Evolutionary conservation across 1,140 invertebrate genomes (phyloP).

Genomic region (Sitophilus oryzae): DNA sequence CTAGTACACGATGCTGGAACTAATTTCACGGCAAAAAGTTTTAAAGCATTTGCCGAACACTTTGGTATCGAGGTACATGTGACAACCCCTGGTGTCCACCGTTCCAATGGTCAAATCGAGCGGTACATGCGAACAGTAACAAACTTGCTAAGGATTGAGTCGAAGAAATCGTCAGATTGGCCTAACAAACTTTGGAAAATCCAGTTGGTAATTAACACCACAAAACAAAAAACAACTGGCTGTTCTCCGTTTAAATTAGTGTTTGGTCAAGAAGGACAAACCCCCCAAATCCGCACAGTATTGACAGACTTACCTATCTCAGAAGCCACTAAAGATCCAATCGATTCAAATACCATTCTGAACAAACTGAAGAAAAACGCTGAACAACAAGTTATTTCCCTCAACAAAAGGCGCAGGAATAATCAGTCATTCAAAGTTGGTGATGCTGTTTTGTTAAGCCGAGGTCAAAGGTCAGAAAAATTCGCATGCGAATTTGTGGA

Average conservation of each 20-base stretch:
- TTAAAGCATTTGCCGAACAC: not conserved
- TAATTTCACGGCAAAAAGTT: conserved; percentile 4
- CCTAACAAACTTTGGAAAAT: conserved; percentile 39
- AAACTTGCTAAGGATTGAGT: conserved; percentile 34
- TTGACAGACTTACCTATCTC: conserved; percentile 6
- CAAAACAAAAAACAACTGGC: no score
- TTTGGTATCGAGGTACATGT: conserved; percentile 5
- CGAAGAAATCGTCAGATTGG: no score
- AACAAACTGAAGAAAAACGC: not conserved
- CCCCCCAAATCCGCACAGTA: conserved; percentile 11
- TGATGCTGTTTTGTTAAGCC: conserved; percentile 8
- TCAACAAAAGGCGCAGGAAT: conserved; percentile 1
- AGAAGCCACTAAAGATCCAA: conserved; percentile 3
- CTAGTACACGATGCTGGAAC: conserved; percentile 1
- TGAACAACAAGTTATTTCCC: not conserved
- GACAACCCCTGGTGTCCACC: not conserved
- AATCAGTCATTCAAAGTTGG: conserved; percentile 5
- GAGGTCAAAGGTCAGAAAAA: conserved; percentile 16
- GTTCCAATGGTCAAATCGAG: conserved; percentile 37
- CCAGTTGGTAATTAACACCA: conserved; percentile 37
- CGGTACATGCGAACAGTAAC: conserved; percentile 38
- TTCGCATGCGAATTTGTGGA: conserved; percentile 12
- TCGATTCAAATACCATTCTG: not conserved
- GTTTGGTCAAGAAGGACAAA: conserved; percentile 7
- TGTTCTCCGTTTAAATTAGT: no score